Evolutionary conservation across 2,888 invertebrate species (phyloP).

Genomic region (Drosophila paracracens): DNA sequence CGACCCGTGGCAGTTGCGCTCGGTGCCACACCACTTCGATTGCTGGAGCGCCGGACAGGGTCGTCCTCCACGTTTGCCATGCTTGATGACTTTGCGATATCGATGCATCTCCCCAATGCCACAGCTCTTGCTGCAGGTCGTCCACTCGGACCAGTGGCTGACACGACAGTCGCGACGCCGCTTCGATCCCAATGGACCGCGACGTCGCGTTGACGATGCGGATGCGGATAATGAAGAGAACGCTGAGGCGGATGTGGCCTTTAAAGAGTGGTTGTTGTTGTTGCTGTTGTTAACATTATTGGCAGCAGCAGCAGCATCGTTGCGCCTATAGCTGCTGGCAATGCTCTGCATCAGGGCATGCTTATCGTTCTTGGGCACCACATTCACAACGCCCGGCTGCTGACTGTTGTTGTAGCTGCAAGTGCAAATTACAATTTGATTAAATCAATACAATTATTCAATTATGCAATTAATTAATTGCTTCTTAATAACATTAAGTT

Average conservation of each 20-base stretch:
- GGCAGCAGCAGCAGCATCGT: constrained; percentile 30
- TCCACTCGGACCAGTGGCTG: constrained; percentile 94
- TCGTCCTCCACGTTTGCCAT: constrained; percentile 91
- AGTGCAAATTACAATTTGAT: not conserved
- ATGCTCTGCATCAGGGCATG: constrained; percentile 90
- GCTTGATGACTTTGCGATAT: constrained; percentile 90
- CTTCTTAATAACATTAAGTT: not conserved
- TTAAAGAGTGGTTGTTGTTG: constrained; percentile 24
- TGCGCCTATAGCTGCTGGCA: constrained; percentile 87
- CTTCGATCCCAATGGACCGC: constrained; percentile 74
- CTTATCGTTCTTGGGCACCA: constrained; percentile 87
- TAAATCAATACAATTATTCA: not conserved
- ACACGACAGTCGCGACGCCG: constrained; percentile 90
- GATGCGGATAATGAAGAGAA: not conserved
- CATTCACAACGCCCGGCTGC: constrained; percentile 37
- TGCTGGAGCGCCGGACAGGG: constrained; percentile 93
- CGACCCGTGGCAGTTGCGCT: constrained; percentile 88
- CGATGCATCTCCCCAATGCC: constrained; percentile 95
- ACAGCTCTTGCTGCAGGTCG: constrained; percentile 94
- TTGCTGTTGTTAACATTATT: constrained; percentile 36
- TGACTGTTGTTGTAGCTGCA: constrained; percentile 78
- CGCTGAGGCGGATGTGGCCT: constrained; percentile 11
- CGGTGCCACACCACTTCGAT: constrained; percentile 95
- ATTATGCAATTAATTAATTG: not conserved
- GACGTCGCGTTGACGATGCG: constrained; percentile 72